Evolutionary conservation across 2,113 vertebrate species (phyloP), one percentile per base, ranked within the genome.

Genomic region (Lophochroa leadbeateri): DNA sequence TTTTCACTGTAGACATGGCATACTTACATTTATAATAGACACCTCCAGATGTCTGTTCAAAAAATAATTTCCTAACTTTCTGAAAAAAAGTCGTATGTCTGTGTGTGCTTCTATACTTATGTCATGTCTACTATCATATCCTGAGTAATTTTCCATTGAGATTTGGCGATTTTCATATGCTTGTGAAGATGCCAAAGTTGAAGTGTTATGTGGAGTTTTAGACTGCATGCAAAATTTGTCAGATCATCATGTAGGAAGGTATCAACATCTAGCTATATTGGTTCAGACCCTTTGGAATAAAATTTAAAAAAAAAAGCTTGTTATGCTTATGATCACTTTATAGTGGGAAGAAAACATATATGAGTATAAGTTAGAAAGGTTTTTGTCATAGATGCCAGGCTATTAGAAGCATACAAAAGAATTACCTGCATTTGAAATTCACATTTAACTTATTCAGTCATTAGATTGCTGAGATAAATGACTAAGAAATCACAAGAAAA

Each of bases 381-480:
- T 77, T 87, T 85, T 79, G 50, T 88, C 50, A 84, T 52, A 71
- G 19, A 13, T 93, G 50, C 11, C 61, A 79, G 33, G 18, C 17
- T 93, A 75, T 27, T 95, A 90, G 61, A 86, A 90, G 17, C 43
- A 78, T 13, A 37, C 8, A 87, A 94, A 95, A 86, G 27, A 81
- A 80, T 70, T 92, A 94, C 93, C 63, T 76, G 47, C 52, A 75
- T 94, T 92, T 90, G 75, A 96, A 96, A 91, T 85, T 94, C 43
- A 78, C 64, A 63, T 50, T 94, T 63, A 87, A 64, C 61, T 93
- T 96, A 64, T 92, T 96, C 47, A 95, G 41, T 61, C 75, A 90
- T 96, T 92, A 68, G 47, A 89, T 81, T 71, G 31, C 43, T 96
- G 79, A 76, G n/a, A 77, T 82, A 93, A 92, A 80, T 78, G 71